phyloP scores from a whole-genome alignment of 2,888 invertebrate species.

The Timandra comae region DNA sequence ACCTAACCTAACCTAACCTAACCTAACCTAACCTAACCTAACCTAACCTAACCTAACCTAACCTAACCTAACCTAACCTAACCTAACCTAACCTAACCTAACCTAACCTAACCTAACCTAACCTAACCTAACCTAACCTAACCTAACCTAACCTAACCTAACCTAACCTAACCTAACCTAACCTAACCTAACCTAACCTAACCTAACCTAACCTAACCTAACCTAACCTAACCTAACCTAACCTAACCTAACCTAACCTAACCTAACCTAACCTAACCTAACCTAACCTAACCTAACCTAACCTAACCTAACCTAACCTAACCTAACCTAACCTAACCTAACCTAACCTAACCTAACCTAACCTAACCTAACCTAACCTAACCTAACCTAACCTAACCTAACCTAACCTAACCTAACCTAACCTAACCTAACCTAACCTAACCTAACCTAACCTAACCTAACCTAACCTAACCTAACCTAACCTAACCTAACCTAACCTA shows the following conservation, averaged over 20 bases:
- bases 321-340: conserved; percentile 14
- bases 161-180: conserved; percentile 12
- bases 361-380: conserved; percentile 7
- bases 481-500: conserved; percentile 1
- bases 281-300: conserved; percentile 16
- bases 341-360: conserved; percentile 10
- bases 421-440: conserved; percentile 1
- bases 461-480: conserved; percentile 1
- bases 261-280: conserved; percentile 9
- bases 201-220: conserved; percentile 7
- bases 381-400: conserved; percentile 9
- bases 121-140: conserved; percentile 9
- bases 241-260: conserved; percentile 11
- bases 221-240: conserved; percentile 10
- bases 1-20: conserved; percentile 10
- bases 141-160: conserved; percentile 7
- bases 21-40: conserved; percentile 12
- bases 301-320: conserved; percentile 16
- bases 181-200: conserved; percentile 9
- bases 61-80: conserved; percentile 13
- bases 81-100: conserved; percentile 14
- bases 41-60: conserved; percentile 12
- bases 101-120: conserved; percentile 13
- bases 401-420: conserved; percentile 1
- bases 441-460: conserved; percentile 1